Percentiles rank a stretch among this genome's conserved stretches.
Conservation (phyloP, 1,140 invertebrate genomes). For the Cyrtorhinus lividipennis region DNA sequence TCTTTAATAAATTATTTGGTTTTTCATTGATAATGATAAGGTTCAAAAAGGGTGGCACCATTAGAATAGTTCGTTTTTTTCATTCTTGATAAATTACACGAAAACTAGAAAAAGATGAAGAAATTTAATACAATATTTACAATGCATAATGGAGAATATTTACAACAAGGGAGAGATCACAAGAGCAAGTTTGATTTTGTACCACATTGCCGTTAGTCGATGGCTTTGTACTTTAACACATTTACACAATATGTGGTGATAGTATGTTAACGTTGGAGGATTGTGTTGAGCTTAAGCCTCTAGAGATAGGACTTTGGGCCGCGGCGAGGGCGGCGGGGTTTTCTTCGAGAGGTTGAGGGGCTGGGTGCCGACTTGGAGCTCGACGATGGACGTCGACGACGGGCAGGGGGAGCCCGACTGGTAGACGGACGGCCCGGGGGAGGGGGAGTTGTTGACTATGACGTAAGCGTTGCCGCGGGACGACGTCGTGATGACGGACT, state of each 20-base stretch:
- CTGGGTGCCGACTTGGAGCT: slow-evolving; percentile 67
- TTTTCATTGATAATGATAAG: slow-evolving; percentile 33
- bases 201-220: slow-evolving; percentile 22
- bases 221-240: slow-evolving; percentile 26
- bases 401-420: slow-evolving; percentile 35
- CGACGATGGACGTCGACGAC: slow-evolving; percentile 37
- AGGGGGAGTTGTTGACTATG: slow-evolving; percentile 19
- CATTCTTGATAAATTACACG: slow-evolving; percentile 26
- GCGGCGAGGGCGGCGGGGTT: slow-evolving; percentile 58
- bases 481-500: slow-evolving; percentile 27
- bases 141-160: slow-evolving; percentile 11
- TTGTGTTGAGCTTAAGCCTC: slow-evolving; percentile 42
- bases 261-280: no score
- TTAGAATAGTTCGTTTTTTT: slow-evolving; percentile 24
- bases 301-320: slow-evolving; percentile 37
- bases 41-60: slow-evolving; percentile 33
- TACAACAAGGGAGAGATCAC: slow-evolving; percentile 24
- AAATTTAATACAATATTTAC: background rate
- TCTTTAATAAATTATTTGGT: slow-evolving; percentile 51
- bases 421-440: slow-evolving; percentile 13
- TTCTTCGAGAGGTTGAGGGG: slow-evolving; percentile 79
- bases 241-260: slow-evolving; percentile 11
- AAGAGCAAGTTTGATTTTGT: slow-evolving; percentile 26
- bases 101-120: background rate
- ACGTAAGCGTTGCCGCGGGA: slow-evolving; percentile 23